Base-by-base conservation (phyloP, 2,888 invertebrate species). In the Sturmia bella region DNA sequence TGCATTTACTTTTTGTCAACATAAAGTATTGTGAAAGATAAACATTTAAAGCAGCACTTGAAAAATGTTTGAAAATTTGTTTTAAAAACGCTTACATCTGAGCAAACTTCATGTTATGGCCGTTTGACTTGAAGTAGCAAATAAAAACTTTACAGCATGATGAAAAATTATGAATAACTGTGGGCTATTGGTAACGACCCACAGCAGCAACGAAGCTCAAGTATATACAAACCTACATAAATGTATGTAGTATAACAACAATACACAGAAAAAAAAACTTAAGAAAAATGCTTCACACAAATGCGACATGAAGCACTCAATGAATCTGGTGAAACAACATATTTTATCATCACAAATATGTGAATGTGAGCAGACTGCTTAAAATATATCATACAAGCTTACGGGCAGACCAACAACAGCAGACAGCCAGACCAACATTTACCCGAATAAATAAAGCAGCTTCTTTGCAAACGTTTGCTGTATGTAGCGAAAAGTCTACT, bases 281-380 rank as follows among this genome's bases (percentile, higher is more conserved):
- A 43, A 74, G 48, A 56, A 75, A 79, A 80, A 73, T 50, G 12
- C 21, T 68, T 45, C 59, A 73, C 54, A 41, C 73, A 75, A 75
- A 78, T 61, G 69, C 73, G 84, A 84, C 84, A 81, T 79, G 83
- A 81, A 82, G 84, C 84, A 84, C 84, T 85, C 85, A 83, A 85
- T 85, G 85, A 85, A 85, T 85, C 84, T 84, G 76, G 80, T 50
- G 59, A 83, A 84, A 84, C 85, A 83, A 80, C 85, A 84, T 85
- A 84, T 84, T 84, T 85, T 79, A 84, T 84, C 81, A 84, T 78
- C 61, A 66, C 52, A 84, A 84, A 81, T 81, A 84, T 83, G 80
- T 83, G 80, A 80, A 84, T 77, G 75, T 78, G 59, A 66, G 52
- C 59, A 66, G 72, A 79, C 72, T 79, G 66, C 45, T 27, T 66